Evolutionary conservation across 1,140 invertebrate genomes (phyloP).

Genomic region (Acyrthosiphon pisum): DNA sequence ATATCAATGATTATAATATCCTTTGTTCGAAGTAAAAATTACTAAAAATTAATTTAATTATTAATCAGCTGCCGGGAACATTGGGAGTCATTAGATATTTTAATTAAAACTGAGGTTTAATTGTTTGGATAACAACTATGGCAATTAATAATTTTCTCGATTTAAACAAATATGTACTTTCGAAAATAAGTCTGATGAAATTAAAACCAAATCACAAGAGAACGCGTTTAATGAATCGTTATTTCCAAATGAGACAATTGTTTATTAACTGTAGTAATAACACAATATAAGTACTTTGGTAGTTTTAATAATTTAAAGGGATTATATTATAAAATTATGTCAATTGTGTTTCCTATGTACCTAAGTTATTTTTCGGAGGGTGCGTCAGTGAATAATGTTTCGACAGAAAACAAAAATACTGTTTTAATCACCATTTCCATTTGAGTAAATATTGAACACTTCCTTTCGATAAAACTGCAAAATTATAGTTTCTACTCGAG

Average conservation of each 20-base stretch:
- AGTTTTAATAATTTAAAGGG: not conserved
- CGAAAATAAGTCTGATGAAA: not conserved
- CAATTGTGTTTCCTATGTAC: not conserved
- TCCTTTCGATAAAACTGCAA: not conserved
- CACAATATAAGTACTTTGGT: not conserved
- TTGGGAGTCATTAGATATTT: not conserved
- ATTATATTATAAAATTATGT: not conserved
- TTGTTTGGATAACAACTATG: constrained; percentile 17
- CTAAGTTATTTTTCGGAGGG: not conserved
- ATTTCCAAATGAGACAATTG: not conserved
- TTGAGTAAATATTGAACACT: not conserved
- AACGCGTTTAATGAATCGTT: not conserved
- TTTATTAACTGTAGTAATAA: not conserved
- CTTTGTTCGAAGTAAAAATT: not conserved
- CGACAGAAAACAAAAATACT: not conserved
- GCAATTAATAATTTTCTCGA: not conserved
- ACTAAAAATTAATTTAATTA: constrained; percentile 3
- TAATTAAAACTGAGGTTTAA: constrained; percentile 8
- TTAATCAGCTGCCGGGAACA: not conserved
- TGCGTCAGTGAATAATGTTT: not conserved
- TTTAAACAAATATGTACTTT: constrained; percentile 19
- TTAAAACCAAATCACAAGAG: not conserved
- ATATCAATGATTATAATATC: not conserved
- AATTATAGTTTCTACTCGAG: not conserved
- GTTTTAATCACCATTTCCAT: not conserved